Conservation (phyloP, 2,113 vertebrate species). For the Cyphomyrus discorhynchus region DNA sequence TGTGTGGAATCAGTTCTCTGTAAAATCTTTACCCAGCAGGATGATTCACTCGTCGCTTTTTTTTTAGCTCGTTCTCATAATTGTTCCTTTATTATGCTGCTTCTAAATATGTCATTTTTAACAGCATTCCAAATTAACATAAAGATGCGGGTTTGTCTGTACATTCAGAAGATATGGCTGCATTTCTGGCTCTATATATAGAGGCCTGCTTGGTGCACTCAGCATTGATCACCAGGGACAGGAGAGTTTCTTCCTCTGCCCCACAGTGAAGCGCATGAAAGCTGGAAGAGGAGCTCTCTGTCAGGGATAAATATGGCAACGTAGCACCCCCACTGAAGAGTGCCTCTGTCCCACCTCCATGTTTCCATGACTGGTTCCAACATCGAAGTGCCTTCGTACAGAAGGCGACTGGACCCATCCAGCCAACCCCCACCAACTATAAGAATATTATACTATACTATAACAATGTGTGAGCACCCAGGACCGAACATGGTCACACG, state of each 20-base stretch:
- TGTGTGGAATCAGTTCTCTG: background rate
- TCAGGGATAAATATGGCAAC: slow-evolving; percentile 43
- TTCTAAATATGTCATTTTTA: background rate
- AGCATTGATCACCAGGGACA: slow-evolving; percentile 56
- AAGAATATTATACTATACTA: background rate
- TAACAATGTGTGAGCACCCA: background rate
- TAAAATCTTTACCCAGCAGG: slow-evolving; percentile 48
- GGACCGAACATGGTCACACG: background rate
- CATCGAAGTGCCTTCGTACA: background rate
- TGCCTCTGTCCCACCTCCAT: background rate
- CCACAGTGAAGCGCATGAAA: slow-evolving; percentile 31
- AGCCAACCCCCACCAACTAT: background rate
- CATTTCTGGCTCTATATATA: slow-evolving; percentile 49
- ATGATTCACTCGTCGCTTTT: slow-evolving; percentile 23
- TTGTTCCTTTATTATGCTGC: background rate
- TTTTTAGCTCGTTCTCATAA: background rate
- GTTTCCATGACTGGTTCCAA: background rate
- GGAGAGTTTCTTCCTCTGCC: slow-evolving; percentile 31
- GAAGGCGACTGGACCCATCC: background rate
- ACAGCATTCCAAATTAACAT: background rate
- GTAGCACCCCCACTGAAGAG: slow-evolving; percentile 29
- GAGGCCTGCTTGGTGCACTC: background rate
- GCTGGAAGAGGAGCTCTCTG: slow-evolving; percentile 33
- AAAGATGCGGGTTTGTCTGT: background rate
- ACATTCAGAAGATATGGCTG: background rate